Evolutionary conservation across 2,797 vertebrate genomes (phyloP).

Genomic region (Notolabrus celidotus): DNA sequence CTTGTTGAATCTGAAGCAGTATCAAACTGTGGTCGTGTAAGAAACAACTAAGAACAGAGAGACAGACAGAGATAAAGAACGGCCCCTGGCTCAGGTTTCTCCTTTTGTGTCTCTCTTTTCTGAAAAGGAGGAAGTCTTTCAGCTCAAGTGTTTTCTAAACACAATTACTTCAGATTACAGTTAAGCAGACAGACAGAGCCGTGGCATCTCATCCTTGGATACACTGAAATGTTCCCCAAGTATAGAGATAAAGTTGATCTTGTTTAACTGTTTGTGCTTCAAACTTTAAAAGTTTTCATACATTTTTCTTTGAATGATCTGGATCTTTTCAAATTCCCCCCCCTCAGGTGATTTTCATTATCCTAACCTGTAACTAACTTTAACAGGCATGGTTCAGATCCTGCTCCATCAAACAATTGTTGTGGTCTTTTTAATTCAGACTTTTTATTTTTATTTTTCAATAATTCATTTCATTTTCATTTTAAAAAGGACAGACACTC

Average conservation of each 20-base stretch:
- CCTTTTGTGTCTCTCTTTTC: conserved; percentile 71
- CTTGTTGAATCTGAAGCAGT: conserved; percentile 57
- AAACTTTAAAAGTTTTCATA: background rate
- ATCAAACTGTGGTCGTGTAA: conserved; percentile 61
- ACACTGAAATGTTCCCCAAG: conserved; percentile 40
- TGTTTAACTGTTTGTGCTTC: conserved; percentile 34
- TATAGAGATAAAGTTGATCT: conserved; percentile 54
- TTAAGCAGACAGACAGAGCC: conserved; percentile 61
- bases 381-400: too few relatives aligned
- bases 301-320: too few relatives aligned
- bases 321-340: too few relatives aligned
- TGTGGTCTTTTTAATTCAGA: too few relatives aligned
- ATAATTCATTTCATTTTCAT: too few relatives aligned
- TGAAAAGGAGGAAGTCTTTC: conserved; percentile 74
- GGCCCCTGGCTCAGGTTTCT: conserved; percentile 68
- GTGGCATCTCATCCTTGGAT: conserved; percentile 55
- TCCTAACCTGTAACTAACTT: too few relatives aligned
- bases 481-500: too few relatives aligned
- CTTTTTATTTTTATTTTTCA: too few relatives aligned
- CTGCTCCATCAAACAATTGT: too few relatives aligned
- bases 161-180: conserved; percentile 83
- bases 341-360: too few relatives aligned
- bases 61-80: conserved; percentile 65
- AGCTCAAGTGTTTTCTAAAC: conserved; percentile 82
- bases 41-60: conserved; percentile 30